Evolutionary conservation across 2,797 vertebrate species (phyloP).

Genomic region (Acanthurus leucopareius): DNA sequence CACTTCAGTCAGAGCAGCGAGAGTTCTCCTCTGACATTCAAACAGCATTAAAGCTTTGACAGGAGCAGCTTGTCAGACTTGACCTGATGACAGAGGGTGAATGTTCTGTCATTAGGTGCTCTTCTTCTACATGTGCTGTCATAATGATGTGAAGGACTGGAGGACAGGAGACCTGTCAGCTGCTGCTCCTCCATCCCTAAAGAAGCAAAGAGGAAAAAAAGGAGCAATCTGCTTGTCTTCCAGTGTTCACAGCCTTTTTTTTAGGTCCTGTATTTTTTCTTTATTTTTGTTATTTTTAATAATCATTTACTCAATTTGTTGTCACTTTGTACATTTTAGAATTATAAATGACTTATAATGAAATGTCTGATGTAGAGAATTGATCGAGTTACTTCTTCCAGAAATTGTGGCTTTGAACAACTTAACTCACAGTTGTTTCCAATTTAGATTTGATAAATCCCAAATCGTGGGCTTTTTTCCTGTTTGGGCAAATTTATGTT

Average conservation of each 20-base stretch:
- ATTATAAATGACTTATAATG: too few relatives aligned
- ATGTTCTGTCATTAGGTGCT: conserved; percentile 41
- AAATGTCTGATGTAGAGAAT: not conserved
- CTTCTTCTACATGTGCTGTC: conserved; percentile 35
- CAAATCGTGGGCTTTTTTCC: too few relatives aligned
- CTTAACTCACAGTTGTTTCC: not conserved
- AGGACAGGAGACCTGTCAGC: conserved; percentile 38
- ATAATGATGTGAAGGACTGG: conserved; percentile 24
- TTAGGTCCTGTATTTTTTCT: too few relatives aligned
- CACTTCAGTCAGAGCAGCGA: not conserved
- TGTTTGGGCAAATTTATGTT: too few relatives aligned
- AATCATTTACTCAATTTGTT: too few relatives aligned
- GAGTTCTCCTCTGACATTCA: conserved; percentile 25
- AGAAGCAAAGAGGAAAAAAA: conserved; percentile 22
- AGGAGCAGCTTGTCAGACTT: conserved; percentile 47
- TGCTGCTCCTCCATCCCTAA: conserved; percentile 12
- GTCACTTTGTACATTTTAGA: too few relatives aligned
- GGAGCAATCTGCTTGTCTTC: not conserved
- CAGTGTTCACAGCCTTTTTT: too few relatives aligned
- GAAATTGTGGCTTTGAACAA: not conserved
- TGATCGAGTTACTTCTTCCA: not conserved
- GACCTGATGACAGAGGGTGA: conserved; percentile 41
- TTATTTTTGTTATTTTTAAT: too few relatives aligned
- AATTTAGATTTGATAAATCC: too few relatives aligned
- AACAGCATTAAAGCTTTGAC: conserved; percentile 42